Percentiles rank a stretch among this genome's conserved stretches.
Conservation (phyloP, 2,113 vertebrate species). For the Haliaeetus leucogaster region DNA sequence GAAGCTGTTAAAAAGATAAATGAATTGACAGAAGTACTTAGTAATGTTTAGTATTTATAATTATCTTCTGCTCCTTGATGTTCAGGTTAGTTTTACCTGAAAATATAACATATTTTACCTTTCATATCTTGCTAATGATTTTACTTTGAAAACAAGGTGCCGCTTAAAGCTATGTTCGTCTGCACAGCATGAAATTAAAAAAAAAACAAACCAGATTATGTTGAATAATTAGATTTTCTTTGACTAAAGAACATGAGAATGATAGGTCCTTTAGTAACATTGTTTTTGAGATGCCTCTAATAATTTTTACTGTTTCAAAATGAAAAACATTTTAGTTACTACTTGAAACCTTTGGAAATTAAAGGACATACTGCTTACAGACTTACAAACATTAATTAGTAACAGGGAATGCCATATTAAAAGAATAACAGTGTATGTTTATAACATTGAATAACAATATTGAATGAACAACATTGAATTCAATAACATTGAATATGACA, state of each 20-base stretch:
- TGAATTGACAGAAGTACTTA: not conserved
- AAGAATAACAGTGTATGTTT: not conserved
- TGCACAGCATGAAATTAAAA: not conserved
- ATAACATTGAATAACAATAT: not conserved
- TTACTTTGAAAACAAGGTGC: not conserved
- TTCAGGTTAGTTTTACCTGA: not conserved
- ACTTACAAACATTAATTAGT: not conserved
- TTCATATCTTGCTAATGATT: not conserved
- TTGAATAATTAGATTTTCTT: not conserved
- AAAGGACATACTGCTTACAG: not conserved
- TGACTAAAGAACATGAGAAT: not conserved
- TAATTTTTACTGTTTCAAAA: conserved; percentile 15
- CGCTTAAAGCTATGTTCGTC: not conserved
- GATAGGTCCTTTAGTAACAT: not conserved
- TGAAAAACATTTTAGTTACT: not conserved
- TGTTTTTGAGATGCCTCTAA: not conserved
- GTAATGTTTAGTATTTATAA: conserved; percentile 26
- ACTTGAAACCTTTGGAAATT: not conserved
- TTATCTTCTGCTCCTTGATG: not conserved
- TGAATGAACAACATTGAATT: too few species aligned
- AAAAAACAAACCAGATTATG: not conserved
- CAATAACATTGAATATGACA: not conserved
- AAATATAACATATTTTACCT: not conserved
- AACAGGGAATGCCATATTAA: not conserved
- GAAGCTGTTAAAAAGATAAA: conserved; percentile 37